These are phyloP conservation scores for Eupithecia subumbrata DNA, from an alignment of 2,888 invertebrate species.

Conservation along the genomic window DNA sequence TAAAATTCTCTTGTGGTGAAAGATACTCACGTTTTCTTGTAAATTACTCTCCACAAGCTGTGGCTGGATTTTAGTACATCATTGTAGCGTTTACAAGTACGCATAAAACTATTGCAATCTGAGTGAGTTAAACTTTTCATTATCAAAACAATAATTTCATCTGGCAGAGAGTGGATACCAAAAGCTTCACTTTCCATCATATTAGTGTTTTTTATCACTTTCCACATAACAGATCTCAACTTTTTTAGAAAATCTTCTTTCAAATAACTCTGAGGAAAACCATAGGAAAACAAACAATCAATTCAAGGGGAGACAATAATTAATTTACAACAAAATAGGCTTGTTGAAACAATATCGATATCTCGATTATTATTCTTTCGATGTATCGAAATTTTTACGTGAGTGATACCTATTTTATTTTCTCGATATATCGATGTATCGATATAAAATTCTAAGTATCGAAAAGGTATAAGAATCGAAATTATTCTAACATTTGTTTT, in stretches of 20 bases:
- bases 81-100: slow-evolving; percentile 80
- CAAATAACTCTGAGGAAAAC: no score
- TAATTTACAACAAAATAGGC: no score
- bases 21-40: slow-evolving; percentile 58
- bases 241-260: background rate
- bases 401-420: no score
- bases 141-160: slow-evolving; percentile 61
- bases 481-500: no score
- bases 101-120: slow-evolving; percentile 80
- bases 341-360: no score
- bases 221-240: background rate
- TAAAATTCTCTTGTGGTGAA: background rate
- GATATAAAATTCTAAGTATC: no score
- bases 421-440: no score
- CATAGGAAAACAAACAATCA: no score
- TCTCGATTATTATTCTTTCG: no score
- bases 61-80: slow-evolving; percentile 69
- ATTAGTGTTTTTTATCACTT: background rate
- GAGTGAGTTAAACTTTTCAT: slow-evolving; percentile 49
- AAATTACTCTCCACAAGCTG: slow-evolving; percentile 61
- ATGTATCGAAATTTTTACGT: no score
- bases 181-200: background rate
- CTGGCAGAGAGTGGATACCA: slow-evolving; percentile 53
- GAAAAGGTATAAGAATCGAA: no score
- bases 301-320: no score